Conservation (phyloP, 1,140 invertebrate species). For the Aleiodes sp. region DNA sequence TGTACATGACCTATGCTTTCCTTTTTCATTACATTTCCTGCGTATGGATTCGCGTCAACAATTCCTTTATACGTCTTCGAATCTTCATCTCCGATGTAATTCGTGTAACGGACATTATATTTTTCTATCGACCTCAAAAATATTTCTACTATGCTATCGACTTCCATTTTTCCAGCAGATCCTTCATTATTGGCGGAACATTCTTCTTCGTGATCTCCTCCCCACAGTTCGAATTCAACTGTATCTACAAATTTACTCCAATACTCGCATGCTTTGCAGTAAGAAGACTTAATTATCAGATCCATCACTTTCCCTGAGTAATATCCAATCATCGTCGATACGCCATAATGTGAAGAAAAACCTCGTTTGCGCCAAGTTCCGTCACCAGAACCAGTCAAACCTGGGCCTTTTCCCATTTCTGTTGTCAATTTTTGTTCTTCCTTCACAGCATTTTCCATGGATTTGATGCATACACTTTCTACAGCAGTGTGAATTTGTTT, state of each 20-base stretch:
- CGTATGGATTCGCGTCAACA: conserved; percentile 30
- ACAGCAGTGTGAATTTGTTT: conserved; percentile 15
- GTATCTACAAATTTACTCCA: conserved; percentile 15
- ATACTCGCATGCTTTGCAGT: conserved; percentile 24
- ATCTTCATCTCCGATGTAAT: conserved; percentile 42
- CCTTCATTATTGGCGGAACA: conserved; percentile 31
- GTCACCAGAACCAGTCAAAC: conserved; percentile 40
- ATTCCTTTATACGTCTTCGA: conserved; percentile 34
- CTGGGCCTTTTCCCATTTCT: conserved; percentile 10
- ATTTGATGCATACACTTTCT: not conserved
- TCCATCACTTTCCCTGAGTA: conserved; percentile 34
- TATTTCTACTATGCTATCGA: conserved; percentile 35
- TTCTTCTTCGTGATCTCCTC: conserved; percentile 18
- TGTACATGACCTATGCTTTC: conserved; percentile 36
- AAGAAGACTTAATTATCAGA: conserved; percentile 29
- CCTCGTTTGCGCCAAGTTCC: conserved; percentile 38
- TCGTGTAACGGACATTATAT: conserved; percentile 26
- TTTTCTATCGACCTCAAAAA: conserved; percentile 27
- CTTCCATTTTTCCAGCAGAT: conserved; percentile 38
- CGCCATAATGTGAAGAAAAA: conserved; percentile 29
- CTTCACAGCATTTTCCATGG: conserved; percentile 15
- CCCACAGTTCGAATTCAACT: conserved; percentile 23
- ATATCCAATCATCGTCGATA: conserved; percentile 27
- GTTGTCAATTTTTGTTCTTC: conserved; percentile 28
- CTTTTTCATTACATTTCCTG: conserved; percentile 27